Conservation (phyloP, 2,888 invertebrate species). For the Apocheima hispidaria region DNA sequence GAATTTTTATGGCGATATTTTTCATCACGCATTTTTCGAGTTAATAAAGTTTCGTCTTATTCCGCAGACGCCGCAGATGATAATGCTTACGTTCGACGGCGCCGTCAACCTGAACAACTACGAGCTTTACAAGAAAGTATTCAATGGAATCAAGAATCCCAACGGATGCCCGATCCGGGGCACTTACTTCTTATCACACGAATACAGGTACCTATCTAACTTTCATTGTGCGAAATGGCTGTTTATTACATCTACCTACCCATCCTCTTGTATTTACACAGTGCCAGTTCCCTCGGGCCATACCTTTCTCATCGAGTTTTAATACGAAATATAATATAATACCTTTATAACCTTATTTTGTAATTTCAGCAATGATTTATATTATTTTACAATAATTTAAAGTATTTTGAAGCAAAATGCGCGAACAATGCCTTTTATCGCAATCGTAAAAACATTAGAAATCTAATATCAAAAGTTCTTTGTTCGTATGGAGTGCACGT, state of each 20-base stretch:
- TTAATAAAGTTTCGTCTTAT: slow-evolving; percentile 30
- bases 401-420: slow-evolving; percentile 42
- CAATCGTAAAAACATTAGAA: slow-evolving; percentile 50
- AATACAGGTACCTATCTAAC: slow-evolving; percentile 86
- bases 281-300: slow-evolving; percentile 37
- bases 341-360: slow-evolving; percentile 39
- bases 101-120: slow-evolving; percentile 97
- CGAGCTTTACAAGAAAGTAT: slow-evolving; percentile 94
- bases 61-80: slow-evolving; percentile 95
- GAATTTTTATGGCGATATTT: slow-evolving; percentile 33
- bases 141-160: slow-evolving; percentile 93
- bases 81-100: slow-evolving; percentile 96
- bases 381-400: slow-evolving; percentile 36
- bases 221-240: slow-evolving; percentile 33
- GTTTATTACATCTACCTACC: slow-evolving; percentile 31
- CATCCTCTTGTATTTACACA: slow-evolving; percentile 26
- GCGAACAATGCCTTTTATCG: slow-evolving; percentile 46
- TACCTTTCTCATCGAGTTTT: slow-evolving; percentile 43
- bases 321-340: slow-evolving; percentile 43
- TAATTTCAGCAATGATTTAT: slow-evolving; percentile 32
- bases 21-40: slow-evolving; percentile 26
- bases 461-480: slow-evolving; percentile 47
- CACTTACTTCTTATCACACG: slow-evolving; percentile 97
- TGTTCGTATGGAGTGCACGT: slow-evolving; percentile 45
- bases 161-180: slow-evolving; percentile 95